Evolutionary conservation across 1,140 invertebrate species (phyloP).

Genomic region (Triops cancriformis): DNA sequence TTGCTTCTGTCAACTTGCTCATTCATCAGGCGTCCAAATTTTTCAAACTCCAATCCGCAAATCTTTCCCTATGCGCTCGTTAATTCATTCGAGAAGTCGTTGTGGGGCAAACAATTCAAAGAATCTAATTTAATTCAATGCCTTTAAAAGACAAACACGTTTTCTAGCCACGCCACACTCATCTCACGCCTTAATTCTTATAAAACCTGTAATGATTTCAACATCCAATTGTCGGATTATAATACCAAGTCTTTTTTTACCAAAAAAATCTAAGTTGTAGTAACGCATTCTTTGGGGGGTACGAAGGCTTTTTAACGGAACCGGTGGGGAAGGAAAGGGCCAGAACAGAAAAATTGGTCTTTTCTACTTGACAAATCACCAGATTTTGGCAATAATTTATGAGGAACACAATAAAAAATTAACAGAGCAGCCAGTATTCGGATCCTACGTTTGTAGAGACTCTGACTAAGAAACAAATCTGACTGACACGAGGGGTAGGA

Average conservation of each 20-base stretch:
- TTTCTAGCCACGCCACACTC: not conserved
- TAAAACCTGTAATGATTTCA: conserved; percentile 14
- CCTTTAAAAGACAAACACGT: no score
- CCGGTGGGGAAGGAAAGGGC: not conserved
- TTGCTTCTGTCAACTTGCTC: no score
- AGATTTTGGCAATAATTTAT: not conserved
- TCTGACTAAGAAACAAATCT: not conserved
- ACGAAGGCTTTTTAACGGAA: not conserved
- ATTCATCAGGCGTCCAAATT: no score
- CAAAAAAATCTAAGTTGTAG: conserved; percentile 5
- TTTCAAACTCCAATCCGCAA: no score
- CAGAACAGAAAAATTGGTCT: not conserved
- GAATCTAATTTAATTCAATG: no score
- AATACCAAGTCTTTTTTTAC: not conserved
- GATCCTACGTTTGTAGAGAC: not conserved
- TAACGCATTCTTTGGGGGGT: not conserved
- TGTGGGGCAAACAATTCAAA: no score
- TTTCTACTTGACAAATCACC: not conserved
- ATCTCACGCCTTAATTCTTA: not conserved
- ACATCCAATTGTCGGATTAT: not conserved
- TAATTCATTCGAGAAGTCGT: no score
- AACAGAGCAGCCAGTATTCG: not conserved
- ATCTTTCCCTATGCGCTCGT: no score
- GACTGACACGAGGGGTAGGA: not conserved
- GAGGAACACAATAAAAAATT: not conserved